These are phyloP conservation scores for Chionodraco myersi DNA, from an alignment of 2,113 vertebrate genomes.

Conservation along the genomic window DNA sequence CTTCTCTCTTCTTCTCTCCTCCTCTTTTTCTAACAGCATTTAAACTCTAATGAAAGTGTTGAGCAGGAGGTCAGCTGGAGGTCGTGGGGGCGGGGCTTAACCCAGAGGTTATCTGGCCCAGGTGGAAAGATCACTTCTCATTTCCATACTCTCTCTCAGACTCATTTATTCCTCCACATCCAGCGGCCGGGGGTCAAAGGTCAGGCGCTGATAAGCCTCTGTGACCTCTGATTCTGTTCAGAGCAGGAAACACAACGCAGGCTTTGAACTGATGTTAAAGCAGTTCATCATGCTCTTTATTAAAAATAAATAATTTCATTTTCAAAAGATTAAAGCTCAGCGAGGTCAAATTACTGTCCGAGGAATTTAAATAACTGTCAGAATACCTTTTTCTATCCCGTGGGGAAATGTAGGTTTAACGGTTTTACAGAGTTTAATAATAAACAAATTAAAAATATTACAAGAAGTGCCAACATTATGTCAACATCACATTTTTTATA, in stretches of 20 bases:
- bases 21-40: slow-evolving; percentile 1
- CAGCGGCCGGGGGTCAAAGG: slow-evolving; percentile 30
- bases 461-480: too few relatives aligned
- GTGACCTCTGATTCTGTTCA: slow-evolving; percentile 33
- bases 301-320: background rate
- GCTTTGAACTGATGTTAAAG: slow-evolving; percentile 20
- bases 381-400: too few relatives aligned
- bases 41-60: slow-evolving; percentile 56
- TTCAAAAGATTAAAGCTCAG: slow-evolving; percentile 13
- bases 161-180: slow-evolving; percentile 49
- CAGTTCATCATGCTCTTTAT: slow-evolving; percentile 4
- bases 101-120: slow-evolving; percentile 35
- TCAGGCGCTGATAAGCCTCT: slow-evolving; percentile 47
- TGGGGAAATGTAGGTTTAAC: too few relatives aligned
- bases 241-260: background rate
- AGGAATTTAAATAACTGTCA: too few relatives aligned
- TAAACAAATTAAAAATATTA: too few relatives aligned
- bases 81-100: slow-evolving; percentile 42
- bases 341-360: background rate
- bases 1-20: too few relatives aligned
- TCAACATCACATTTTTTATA: too few relatives aligned
- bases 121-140: slow-evolving; percentile 56
- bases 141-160: slow-evolving; percentile 52
- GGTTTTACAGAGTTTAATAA: too few relatives aligned
- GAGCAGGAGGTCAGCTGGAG: slow-evolving; percentile 27